Evolutionary conservation across 2,888 invertebrate genomes (phyloP).

Genomic region (Pomacea canaliculata): DNA sequence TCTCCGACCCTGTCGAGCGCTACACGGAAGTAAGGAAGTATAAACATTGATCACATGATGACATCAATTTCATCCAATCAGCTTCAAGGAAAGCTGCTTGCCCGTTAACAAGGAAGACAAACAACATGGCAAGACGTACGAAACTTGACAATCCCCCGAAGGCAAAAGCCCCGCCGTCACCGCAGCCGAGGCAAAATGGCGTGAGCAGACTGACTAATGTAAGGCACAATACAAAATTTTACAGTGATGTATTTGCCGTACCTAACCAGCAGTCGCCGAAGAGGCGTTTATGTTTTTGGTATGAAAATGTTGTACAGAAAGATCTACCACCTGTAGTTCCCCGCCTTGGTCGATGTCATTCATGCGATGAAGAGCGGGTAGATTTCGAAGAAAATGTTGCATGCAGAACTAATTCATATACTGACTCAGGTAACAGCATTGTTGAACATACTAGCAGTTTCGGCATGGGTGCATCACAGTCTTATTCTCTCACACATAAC

Average conservation of each 20-base stretch:
- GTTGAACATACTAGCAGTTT: too few species aligned
- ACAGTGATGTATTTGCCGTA: not conserved
- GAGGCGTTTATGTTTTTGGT: not conserved
- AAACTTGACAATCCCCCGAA: not conserved
- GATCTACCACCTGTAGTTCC: too few species aligned
- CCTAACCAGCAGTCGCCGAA: not conserved
- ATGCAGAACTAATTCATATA: too few species aligned
- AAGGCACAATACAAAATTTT: not conserved
- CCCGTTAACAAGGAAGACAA: slow-evolving; percentile 10
- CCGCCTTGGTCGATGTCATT: too few species aligned
- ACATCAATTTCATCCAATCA: not conserved
- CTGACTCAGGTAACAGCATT: too few species aligned
- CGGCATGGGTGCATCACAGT: not conserved
- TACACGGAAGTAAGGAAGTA: too few species aligned
- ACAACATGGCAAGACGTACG: slow-evolving; percentile 5
- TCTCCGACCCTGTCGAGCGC: too few species aligned
- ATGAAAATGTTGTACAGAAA: too few species aligned
- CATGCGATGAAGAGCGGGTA: too few species aligned
- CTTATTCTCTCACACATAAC: not conserved
- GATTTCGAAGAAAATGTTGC: too few species aligned
- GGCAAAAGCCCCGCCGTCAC: not conserved
- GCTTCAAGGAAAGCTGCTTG: not conserved
- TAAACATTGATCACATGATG: too few species aligned
- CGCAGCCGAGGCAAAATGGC: not conserved
- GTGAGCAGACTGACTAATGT: not conserved